Evolutionary conservation across 1,140 invertebrate genomes (phyloP), one percentile per base, ranked within the genome.

Genomic region (Drosophila ohnishii): DNA sequence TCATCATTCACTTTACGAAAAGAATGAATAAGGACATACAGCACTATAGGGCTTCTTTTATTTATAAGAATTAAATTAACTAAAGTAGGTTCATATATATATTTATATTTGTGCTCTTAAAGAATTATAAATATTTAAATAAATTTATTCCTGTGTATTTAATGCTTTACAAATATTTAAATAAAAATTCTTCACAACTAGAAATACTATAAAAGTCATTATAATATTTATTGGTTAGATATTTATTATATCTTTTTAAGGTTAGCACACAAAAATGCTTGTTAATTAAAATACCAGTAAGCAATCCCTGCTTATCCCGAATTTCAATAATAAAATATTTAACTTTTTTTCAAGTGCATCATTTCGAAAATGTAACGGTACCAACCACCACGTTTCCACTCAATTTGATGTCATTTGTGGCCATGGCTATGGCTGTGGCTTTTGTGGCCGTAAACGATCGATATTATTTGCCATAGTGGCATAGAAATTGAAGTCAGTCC

Each of bases 401-500:
- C 60, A 71, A 70, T 72, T 78, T 66, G 50, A 59, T 78, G 76
- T 71, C 74, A 77, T 77, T 62, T 78, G 67, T 53, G 57, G 67
- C 47, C 32, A 53, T 53, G 32, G 51, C 51, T 42, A 39, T 28
- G 30, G 51, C 45, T 48, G 44, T n/a, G 34, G 66, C 62, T 63
- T 73, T 55, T 62, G 71, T 57, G 63, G 75, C 71, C 48, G 67
- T 79, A 76, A 86, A 71, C 81, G 83, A 87, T 86, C 83, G 84
- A 86, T 86, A 86, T 88, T 88, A 86, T 87, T 87, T 87, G 79
- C 71, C 79, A 87, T 83, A 83, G 79, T 86, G 84, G 83, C 83
- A 83, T 80, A 87, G 83, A 86, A 86, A 83, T 74, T 83, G 75
- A 53, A 69, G 80, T 56, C 19, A 22, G 40, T 45, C 55, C 28